These are phyloP conservation scores for Hedya salicella DNA, from an alignment of 2,888 invertebrate species.

Conservation along the genomic window DNA sequence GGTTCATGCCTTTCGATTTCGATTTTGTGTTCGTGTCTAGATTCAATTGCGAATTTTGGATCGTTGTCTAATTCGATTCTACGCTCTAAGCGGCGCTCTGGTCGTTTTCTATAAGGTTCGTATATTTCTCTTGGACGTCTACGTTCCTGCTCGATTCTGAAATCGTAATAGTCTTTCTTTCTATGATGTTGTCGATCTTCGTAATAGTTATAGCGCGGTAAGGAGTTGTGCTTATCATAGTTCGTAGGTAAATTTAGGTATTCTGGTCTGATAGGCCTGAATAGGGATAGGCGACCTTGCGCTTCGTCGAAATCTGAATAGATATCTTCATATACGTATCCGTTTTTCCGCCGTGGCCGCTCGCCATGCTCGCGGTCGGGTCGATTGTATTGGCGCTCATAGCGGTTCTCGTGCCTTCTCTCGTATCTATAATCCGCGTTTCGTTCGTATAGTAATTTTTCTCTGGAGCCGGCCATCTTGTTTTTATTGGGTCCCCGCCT, in stretches of 20 bases:
- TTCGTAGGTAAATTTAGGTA: slow-evolving; percentile 75
- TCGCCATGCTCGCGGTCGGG: slow-evolving; percentile 57
- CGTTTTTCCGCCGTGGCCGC: slow-evolving; percentile 72
- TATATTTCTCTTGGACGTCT: slow-evolving; percentile 61
- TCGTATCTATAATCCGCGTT: slow-evolving; percentile 35
- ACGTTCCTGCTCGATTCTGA: slow-evolving; percentile 72
- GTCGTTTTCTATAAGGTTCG: slow-evolving; percentile 61
- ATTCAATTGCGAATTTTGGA: background rate
- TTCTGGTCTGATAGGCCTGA: slow-evolving; percentile 80
- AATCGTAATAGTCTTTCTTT: slow-evolving; percentile 78
- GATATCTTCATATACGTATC: slow-evolving; percentile 81
- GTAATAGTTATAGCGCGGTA: slow-evolving; percentile 75
- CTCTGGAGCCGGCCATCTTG: slow-evolving; percentile 78
- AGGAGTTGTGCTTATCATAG: slow-evolving; percentile 77
- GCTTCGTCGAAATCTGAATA: slow-evolving; percentile 82
- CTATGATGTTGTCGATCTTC: slow-evolving; percentile 65
- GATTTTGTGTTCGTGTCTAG: slow-evolving; percentile 4
- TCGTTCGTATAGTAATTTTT: slow-evolving; percentile 71
- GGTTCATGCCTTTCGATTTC: slow-evolving; percentile 8
- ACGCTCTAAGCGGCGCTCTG: slow-evolving; percentile 42
- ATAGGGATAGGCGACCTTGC: slow-evolving; percentile 76
- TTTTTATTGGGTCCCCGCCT: slow-evolving; percentile 61
- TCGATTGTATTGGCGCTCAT: slow-evolving; percentile 31
- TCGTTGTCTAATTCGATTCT: slow-evolving; percentile 30
- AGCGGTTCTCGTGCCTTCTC: slow-evolving; percentile 30